Percentiles rank a stretch among this genome's conserved stretches.
phyloP scores from a whole-genome alignment of 1,140 invertebrate genomes.

The Papilio helenus region DNA sequence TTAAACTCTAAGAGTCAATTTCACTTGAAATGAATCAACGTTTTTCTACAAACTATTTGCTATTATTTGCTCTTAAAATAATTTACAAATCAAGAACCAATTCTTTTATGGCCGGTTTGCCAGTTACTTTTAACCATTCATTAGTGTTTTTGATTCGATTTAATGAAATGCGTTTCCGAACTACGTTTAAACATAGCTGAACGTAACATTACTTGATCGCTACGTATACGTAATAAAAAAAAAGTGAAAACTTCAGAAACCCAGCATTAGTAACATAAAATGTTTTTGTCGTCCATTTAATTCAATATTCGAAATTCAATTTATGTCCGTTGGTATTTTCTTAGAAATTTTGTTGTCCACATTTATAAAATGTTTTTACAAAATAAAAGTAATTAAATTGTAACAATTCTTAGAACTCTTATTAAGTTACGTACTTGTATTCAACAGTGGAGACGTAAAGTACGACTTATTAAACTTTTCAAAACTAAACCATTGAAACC shows the following conservation, averaged over 20 bases:
- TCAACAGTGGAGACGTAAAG: background rate
- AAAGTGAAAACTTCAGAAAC: too few species aligned
- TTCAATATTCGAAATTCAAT: background rate
- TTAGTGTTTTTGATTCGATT: too few species aligned
- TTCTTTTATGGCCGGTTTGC: too few species aligned
- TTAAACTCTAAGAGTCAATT: too few species aligned
- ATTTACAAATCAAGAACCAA: background rate
- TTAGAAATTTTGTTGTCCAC: background rate
- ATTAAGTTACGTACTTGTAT: background rate
- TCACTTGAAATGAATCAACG: background rate
- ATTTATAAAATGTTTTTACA: background rate
- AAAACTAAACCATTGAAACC: too few species aligned
- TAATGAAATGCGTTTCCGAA: too few species aligned
- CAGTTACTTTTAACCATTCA: too few species aligned
- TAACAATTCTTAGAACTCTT: background rate
- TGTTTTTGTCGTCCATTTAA: background rate
- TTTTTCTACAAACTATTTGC: background rate
- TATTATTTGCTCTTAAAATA: background rate
- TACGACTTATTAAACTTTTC: background rate
- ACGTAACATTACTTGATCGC: too few species aligned
- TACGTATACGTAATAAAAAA: too few species aligned
- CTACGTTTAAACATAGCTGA: too few species aligned
- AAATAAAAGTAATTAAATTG: background rate
- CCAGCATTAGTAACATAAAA: background rate
- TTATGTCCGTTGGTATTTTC: background rate